Base-by-base conservation (phyloP, 2,888 invertebrate species). In the Hybos culiciformis region DNA sequence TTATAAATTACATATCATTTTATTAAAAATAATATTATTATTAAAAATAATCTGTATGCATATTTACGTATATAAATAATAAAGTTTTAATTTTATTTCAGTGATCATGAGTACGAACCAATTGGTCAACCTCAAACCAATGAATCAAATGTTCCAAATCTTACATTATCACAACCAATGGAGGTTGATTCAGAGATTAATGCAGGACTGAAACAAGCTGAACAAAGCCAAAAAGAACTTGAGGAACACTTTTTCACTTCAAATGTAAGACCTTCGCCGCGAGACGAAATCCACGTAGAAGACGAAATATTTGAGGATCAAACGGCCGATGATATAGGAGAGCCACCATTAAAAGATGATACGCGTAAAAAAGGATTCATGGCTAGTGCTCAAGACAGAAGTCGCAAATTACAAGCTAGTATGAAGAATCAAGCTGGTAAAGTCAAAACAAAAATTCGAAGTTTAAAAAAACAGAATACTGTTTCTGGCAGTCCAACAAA, bases 51-150 rank as follows among this genome's bases (percentile, higher is more conserved):
- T n/a, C n/a, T n/a, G n/a, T n/a, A n/a, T n/a, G n/a, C n/a, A n/a
- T n/a, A n/a, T n/a, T n/a, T n/a, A n/a, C n/a, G n/a, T n/a, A n/a
- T n/a, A n/a, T n/a, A n/a, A n/a, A n/a, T n/a, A n/a, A n/a, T n/a
- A n/a, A n/a, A n/a, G n/a, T n/a, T n/a, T n/a, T n/a, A n/a, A n/a
- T 51, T 49, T 59, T 53, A 54, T 77, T 77, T 55, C 73, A 90
- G 88, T 75, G 88, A 88, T 74, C 88, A 90, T 77, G 86, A 88
- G 69, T 90, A 90, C 71, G 90, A 90, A 72, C 84, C 86, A 54
- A 81, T 90, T 64, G 83, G 81, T 61, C 79, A 80, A 56, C 80
- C 81, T 50, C 69, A 53, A 39, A 48, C 46, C 39, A 15, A 23
- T 12, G 36, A 40, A 19, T 24, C 23, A 46, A 53, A 47, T 44